Percentiles rank a stretch among this genome's conserved stretches.
These are phyloP conservation scores for Rhynchomys soricoides DNA, from an alignment of 2,113 vertebrate species.

Conservation along the genomic window DNA sequence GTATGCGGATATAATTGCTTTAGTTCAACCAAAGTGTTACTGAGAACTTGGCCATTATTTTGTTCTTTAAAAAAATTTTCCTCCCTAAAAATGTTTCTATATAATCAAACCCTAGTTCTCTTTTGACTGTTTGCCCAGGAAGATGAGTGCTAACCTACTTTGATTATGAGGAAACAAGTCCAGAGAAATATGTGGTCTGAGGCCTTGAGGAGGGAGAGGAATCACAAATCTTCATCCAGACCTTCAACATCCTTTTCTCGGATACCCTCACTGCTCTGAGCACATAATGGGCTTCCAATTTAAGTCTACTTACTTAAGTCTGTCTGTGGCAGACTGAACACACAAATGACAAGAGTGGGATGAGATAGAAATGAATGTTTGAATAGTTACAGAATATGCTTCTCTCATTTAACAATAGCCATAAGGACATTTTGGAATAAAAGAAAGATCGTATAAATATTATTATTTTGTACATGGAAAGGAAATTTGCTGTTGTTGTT, in stretches of 20 bases:
- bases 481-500: neutral
- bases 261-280: neutral
- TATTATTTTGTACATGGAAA: neutral
- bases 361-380: neutral
- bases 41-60: conserved; percentile 1
- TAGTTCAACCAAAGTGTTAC: conserved; percentile 42
- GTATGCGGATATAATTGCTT: neutral
- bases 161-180: neutral
- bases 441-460: neutral
- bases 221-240: neutral
- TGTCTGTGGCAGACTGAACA: neutral
- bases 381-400: neutral
- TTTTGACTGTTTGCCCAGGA: conserved; percentile 3
- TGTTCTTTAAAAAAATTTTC: neutral
- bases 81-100: neutral
- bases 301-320: neutral
- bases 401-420: neutral
- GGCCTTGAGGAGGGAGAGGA: neutral
- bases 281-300: neutral
- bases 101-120: conserved; percentile 20
- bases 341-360: neutral
- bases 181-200: neutral
- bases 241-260: neutral
- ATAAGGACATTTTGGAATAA: neutral
- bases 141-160: neutral